Evolutionary conservation across 2,888 invertebrate species (phyloP), one percentile per base, ranked within the genome.

Genomic region (Noctua janthe): DNA sequence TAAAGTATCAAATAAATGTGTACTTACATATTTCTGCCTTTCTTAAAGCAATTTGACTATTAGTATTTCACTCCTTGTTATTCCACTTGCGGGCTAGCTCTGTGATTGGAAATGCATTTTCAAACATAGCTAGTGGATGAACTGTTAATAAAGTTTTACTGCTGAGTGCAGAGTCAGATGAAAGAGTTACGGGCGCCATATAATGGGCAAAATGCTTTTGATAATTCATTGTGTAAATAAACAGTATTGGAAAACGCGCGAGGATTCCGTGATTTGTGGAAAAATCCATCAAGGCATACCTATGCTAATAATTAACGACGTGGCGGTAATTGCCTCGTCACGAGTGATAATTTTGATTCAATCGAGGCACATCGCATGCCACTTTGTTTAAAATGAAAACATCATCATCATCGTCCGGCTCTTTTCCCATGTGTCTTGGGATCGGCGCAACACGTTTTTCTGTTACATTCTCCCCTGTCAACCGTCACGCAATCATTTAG

Each of bases 101-200:
- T 43, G 39, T 39, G 29, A 51, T 76, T 64, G 43, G 8, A 51
- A 77, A 54, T 78, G 66, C 35, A 23, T 56, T 69, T 56, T 54
- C 3, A 39, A 56, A 35, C 39, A 17, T 35, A 29, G 4, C 13
- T 54, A 8, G 6, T 35, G 35, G n/a, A 47, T 39, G 15, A 23
- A 67, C 39, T 23, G 35, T 15, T 17, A 67, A 56, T 56, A 17
- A 59, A 20, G 0, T 69, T 69, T 49, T 59, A 69, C 23, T 49
- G 17, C 17, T 39, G 13, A 59, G 23, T 56, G n/a, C 59, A 10
- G 0, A 56, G 10, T 56, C 23, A n/a, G 13, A 59, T 59, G 29
- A 59, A n/a, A 62, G 29, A 35, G 15, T 62, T 15, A 62, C n/a
- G 0, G n/a, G n/a, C 0, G 59, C n/a, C n/a, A 4, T 47, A 47